Evolutionary conservation across 2,888 invertebrate genomes (phyloP).

Genomic region (Schizaphis graminum): DNA sequence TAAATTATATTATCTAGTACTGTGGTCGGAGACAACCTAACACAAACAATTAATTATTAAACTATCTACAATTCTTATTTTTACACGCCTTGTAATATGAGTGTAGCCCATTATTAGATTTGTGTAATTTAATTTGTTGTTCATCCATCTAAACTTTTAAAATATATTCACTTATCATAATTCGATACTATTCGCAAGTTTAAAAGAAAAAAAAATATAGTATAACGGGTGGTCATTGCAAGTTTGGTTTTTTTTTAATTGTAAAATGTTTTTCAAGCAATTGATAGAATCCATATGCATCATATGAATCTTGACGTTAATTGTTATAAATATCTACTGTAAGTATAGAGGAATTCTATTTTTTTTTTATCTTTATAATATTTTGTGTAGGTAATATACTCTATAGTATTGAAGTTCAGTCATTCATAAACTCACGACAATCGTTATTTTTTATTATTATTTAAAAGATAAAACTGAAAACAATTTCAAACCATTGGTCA

Average conservation of each 20-base stretch:
- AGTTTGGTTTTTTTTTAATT: background rate
- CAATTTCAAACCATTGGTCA: background rate
- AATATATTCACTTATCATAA: background rate
- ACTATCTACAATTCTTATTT: background rate
- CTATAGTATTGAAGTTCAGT: background rate
- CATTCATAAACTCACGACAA: background rate
- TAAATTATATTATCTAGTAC: background rate
- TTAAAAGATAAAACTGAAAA: background rate
- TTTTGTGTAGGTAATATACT: background rate
- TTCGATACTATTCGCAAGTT: background rate
- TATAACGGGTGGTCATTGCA: background rate
- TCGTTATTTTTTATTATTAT: background rate
- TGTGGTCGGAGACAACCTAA: background rate
- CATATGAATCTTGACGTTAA: background rate
- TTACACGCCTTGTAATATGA: background rate
- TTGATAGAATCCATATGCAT: background rate
- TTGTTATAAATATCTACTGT: background rate
- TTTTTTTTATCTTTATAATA: background rate
- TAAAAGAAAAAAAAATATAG: background rate
- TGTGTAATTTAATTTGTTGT: background rate
- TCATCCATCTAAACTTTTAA: background rate
- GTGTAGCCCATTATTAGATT: background rate
- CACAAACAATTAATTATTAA: background rate
- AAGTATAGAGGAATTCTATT: background rate
- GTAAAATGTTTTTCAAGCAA: background rate